Conservation (phyloP, 2,113 vertebrate species). For the Panurus biarmicus region DNA sequence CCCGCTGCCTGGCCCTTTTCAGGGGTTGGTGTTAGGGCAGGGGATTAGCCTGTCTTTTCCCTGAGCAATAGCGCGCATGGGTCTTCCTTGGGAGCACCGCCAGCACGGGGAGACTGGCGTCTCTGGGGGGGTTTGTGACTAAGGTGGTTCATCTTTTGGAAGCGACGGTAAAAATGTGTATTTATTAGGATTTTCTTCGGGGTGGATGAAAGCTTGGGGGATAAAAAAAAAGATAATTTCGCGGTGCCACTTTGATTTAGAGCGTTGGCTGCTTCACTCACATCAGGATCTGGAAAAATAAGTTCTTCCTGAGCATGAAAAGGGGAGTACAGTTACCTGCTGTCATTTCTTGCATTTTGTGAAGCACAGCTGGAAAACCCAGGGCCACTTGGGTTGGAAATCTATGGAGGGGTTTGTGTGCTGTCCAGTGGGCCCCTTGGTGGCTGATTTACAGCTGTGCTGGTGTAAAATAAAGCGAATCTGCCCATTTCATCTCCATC, state of each 20-base stretch:
- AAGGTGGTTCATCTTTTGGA: neutral
- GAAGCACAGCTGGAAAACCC: constrained; percentile 1
- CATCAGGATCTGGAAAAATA: neutral
- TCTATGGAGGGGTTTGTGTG: neutral
- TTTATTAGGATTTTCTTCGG: neutral
- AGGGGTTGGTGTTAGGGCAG: neutral
- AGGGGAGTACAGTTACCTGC: constrained; percentile 1
- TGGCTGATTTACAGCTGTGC: neutral
- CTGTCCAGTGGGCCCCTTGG: neutral
- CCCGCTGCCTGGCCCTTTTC: neutral
- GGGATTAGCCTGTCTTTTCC: neutral
- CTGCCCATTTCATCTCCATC: neutral
- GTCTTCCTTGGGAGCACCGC: neutral
- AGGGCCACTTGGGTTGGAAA: neutral
- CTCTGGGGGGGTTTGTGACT: neutral
- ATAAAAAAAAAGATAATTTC: neutral
- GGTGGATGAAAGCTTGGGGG: neutral
- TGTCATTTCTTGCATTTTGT: neutral
- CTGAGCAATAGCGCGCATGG: neutral
- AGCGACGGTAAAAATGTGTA: neutral
- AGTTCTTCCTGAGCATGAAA: neutral
- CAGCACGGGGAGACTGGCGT: neutral
- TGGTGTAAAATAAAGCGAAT: neutral
- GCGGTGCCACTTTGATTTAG: neutral
- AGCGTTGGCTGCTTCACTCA: neutral